Evolutionary conservation across 2,797 vertebrate species (phyloP).

Genomic region (Epinephelus coioides): DNA sequence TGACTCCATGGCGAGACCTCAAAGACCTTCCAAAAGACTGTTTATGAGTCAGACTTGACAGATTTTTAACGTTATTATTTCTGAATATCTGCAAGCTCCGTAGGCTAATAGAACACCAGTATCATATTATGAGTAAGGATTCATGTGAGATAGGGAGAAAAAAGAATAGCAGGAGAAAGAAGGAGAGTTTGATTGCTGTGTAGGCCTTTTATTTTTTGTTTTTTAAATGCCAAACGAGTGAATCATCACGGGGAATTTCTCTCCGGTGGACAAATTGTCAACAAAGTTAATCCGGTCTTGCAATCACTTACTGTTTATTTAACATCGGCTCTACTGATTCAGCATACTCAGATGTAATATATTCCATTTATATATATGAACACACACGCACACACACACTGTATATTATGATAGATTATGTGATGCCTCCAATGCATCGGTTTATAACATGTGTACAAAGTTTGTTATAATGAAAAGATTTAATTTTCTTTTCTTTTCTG

Average conservation of each 20-base stretch:
- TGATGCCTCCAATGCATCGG: constrained; percentile 81
- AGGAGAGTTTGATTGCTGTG: constrained; percentile 51
- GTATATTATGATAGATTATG: constrained; percentile 86
- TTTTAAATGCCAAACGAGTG: constrained; percentile 76
- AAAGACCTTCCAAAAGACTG: constrained; percentile 86
- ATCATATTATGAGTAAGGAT: constrained; percentile 53
- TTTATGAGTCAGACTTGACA: constrained; percentile 69
- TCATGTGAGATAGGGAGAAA: constrained; percentile 27
- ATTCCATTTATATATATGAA: constrained; percentile 83
- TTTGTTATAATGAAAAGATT: constrained; percentile 91
- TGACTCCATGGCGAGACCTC: constrained; percentile 79
- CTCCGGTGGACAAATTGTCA: constrained; percentile 73
- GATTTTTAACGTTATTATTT: constrained; percentile 68
- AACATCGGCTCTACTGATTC: constrained; percentile 90
- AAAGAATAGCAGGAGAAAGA: constrained; percentile 49
- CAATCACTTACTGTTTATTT: constrained; percentile 85
- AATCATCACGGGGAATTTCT: constrained; percentile 73
- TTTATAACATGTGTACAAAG: constrained; percentile 92
- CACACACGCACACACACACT: constrained; percentile 50
- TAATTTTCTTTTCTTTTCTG: constrained; percentile 90
- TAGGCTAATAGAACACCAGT: constrained; percentile 61
- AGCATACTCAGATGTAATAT: constrained; percentile 92
- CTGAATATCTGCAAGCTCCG: constrained; percentile 70
- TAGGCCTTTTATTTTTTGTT: constrained; percentile 63
- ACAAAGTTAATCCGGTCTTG: constrained; percentile 77